A percentile compares a stretch with the other conserved stretches of the same genome.
Evolutionary conservation across 2,113 vertebrate genomes (phyloP).

Genomic region (Saguinus imperator): DNA sequence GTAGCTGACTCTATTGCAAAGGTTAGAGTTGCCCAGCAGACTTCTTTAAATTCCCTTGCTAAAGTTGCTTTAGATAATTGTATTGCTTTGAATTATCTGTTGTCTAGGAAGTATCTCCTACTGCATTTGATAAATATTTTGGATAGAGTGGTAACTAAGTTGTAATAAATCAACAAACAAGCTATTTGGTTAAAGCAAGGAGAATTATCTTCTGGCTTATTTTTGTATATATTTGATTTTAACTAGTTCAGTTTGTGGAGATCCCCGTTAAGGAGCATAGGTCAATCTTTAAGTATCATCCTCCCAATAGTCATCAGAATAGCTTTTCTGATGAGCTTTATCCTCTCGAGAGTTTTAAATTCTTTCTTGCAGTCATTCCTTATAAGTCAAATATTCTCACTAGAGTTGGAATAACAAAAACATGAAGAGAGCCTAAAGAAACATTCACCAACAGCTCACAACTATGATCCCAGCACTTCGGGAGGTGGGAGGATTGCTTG

Average conservation of each 20-base stretch:
- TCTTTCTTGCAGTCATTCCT: neutral
- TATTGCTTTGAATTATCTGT: neutral
- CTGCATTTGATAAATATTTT: neutral
- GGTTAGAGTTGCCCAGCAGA: neutral
- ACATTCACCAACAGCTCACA: neutral
- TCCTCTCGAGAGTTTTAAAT: neutral
- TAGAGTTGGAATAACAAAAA: neutral
- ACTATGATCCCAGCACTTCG: too few species aligned
- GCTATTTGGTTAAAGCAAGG: neutral
- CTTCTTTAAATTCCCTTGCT: neutral
- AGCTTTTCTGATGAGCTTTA: neutral
- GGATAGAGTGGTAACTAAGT: neutral
- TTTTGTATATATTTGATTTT: neutral
- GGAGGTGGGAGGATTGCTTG: too few species aligned
- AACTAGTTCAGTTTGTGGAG: neutral
- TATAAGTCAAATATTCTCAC: neutral
- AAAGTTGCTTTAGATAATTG: neutral
- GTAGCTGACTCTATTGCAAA: neutral
- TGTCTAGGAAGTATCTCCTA: neutral
- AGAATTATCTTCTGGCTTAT: neutral
- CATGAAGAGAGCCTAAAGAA: neutral
- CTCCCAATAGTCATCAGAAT: neutral
- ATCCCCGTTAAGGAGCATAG: neutral
- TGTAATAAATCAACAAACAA: neutral
- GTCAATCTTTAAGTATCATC: neutral